Conservation (phyloP, 2,113 vertebrate species). For the Otus sunia region DNA sequence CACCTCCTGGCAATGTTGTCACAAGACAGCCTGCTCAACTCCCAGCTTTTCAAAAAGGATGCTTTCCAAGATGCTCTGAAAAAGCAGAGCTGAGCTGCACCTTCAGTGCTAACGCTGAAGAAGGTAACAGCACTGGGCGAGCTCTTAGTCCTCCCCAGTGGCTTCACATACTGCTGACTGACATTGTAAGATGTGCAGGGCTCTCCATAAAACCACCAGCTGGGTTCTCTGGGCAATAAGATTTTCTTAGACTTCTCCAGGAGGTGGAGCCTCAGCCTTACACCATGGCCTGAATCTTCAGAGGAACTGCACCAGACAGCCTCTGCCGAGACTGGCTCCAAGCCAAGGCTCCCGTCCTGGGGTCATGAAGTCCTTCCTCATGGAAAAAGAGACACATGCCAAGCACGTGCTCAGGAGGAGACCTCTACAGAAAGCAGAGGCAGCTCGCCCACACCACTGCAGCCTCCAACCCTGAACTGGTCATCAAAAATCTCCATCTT, state of each 20-base stretch:
- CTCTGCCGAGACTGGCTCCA: neutral
- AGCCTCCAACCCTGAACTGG: fast-evolving
- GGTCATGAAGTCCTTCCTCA: neutral
- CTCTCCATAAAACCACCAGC: neutral
- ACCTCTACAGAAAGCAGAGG: neutral
- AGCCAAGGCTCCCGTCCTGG: neutral
- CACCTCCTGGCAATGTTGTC: neutral
- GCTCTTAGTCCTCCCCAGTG: neutral
- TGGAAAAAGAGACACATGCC: neutral
- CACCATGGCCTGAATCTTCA: neutral
- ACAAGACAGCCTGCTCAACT: neutral
- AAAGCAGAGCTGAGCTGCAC: neutral
- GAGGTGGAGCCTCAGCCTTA: neutral
- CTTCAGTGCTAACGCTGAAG: neutral
- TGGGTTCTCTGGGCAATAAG: neutral
- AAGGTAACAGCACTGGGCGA: fast-evolving
- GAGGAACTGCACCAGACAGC: fast-evolving
- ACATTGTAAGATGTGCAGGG: neutral
- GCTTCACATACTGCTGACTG: neutral
- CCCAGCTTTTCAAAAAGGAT: neutral
- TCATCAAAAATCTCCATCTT: neutral
- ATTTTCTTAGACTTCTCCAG: neutral
- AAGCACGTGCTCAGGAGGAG: neutral
- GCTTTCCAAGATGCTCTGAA: neutral
- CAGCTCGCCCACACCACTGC: neutral